Conservation (phyloP, 2,113 vertebrate species). For the Gracilinanus agilis region DNA sequence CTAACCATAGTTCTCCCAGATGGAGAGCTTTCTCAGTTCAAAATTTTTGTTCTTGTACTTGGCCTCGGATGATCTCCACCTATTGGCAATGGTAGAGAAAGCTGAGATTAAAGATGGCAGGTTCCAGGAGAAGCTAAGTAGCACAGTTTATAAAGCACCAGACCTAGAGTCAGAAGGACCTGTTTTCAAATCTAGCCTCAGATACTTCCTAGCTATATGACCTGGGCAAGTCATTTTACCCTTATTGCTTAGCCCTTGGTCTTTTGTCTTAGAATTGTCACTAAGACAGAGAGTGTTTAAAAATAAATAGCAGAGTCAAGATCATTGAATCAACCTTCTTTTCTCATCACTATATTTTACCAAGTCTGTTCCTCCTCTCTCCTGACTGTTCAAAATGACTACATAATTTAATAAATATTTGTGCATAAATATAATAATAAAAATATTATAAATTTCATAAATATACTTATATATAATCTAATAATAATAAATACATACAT, state of each 20-base stretch:
- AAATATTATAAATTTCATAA: too few relatives aligned
- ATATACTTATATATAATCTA: neutral
- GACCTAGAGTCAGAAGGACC: too few relatives aligned
- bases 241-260: too few relatives aligned
- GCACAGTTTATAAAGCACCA: too few relatives aligned
- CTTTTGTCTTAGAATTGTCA: too few relatives aligned
- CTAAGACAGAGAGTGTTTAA: too few relatives aligned
- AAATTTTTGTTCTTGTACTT: neutral
- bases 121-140: neutral
- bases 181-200: too few relatives aligned
- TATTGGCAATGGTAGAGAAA: neutral
- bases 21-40: neutral
- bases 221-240: too few relatives aligned
- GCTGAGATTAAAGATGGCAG: neutral
- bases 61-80: neutral
- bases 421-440: too few relatives aligned
- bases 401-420: neutral
- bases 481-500: too few relatives aligned
- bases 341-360: neutral
- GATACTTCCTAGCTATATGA: too few relatives aligned
- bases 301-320: neutral
- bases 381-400: neutral
- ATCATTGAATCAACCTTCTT: neutral
- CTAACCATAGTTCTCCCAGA: neutral
- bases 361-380: neutral